Base-by-base conservation (phyloP, 1,140 invertebrate species). In the Limonius californicus region DNA sequence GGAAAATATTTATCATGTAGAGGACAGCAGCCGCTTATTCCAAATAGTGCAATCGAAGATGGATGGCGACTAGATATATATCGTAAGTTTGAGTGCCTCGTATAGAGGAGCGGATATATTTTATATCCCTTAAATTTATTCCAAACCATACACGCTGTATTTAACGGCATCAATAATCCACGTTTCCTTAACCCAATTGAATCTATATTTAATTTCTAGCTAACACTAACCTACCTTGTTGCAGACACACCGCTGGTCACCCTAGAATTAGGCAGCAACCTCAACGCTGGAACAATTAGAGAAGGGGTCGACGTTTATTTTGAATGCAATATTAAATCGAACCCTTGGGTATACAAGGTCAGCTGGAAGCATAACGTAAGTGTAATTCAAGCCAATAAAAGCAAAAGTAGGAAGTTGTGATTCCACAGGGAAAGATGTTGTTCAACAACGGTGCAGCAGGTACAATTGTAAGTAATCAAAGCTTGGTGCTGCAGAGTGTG, bases 221-320 rank as follows among this genome's bases (percentile, higher is more conserved):
- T 9, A 9, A 9, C 23, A 27, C 23, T 27, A 27, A 27, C 9
- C 9, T 54, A 2, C 2, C 20, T 54, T 54, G 8, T 81, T 80
- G 58, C 80, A 93, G 91, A 92, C 81, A 82, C 86, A 14, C 91
- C 91, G 1, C 84, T 91, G 62, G 89, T 91, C 12, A 86, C 83
- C 21, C 75, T 93, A 68, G 87, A 89, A 68, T 79, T 93, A 32
- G 90, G 90, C 7, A 90, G 89, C 57, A 92, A 88, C 64, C 78
- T 92, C 20, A 89, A 92, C 70, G 86, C 88, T 12, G 85, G 84
- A 45, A 82, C 83, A 20, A 88, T 94, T 59, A 83, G 88, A 53
- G 91, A 94, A 77, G 90, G 90, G 11, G 89, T 90, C 45, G 92
- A 94, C 78, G 91, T 95, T 39, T 94, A 94, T 76, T 90, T 95